Evolutionary conservation across 2,113 vertebrate genomes (phyloP), one percentile per base, ranked within the genome.

Genomic region (Caranx melampygus): DNA sequence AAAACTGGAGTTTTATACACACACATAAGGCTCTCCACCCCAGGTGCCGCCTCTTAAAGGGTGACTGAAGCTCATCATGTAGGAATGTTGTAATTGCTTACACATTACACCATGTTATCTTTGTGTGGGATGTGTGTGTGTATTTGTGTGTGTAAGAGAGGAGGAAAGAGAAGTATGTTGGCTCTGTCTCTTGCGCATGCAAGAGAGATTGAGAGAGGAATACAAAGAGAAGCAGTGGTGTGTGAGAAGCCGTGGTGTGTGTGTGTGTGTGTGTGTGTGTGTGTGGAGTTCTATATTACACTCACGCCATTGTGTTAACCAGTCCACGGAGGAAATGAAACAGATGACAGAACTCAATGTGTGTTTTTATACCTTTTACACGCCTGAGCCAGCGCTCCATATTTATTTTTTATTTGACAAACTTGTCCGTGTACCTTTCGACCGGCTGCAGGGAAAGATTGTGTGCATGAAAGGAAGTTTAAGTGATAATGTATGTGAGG

Each of bases 251-350:
- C 26, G 26, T 26, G 26, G 70, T 61, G 42, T 65, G 71, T 78
- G 70, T 61, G 42, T 65, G 71, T 78, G 70, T 61, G 42, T 65
- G 71, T 31, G 55, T 66, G 47, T 34, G 18, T 59, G 49, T 78
- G 69, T 78, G 69, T 60, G 34, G 62, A 67, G 35, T 60, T 65
- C 26, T 69, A 65, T 66, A 59, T 68, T 3, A 58, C 65, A 73
- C 74, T 20, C 16, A 49, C 16, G 18, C 16, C 16, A 65, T 75
- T 78, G 63, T 51, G 10, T 71, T 69, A 72, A 76, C 13, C 44
- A 67, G 70, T 81, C 73, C 54, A 26, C 70, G 78, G 61, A 77
- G 72, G 58, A 85, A 86, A 74, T 86, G 64, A 89, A 87, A 86
- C 64, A 71, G 81, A 90, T 85, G 83, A 91, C 57, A 87, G 51